Evolutionary conservation across 2,888 invertebrate species (phyloP).

Genomic region (Stratiomys singularior): DNA sequence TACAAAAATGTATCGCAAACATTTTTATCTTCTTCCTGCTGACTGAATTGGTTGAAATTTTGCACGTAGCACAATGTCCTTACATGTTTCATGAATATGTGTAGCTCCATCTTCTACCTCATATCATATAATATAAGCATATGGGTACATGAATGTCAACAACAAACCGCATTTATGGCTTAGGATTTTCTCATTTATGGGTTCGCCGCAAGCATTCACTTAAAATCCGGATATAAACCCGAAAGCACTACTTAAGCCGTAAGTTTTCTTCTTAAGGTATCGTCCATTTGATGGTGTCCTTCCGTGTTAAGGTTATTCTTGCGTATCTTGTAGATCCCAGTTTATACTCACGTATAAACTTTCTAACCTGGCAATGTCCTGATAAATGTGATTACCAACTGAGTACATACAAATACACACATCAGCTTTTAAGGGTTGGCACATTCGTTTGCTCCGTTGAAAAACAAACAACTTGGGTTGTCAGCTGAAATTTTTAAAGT

Average conservation of each 20-base stretch:
- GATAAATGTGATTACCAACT: slow-evolving; percentile 7
- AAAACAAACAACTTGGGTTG: too few relatives aligned
- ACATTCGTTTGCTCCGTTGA: neutral
- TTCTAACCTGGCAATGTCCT: neutral
- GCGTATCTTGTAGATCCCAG: neutral
- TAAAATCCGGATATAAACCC: slow-evolving; percentile 45
- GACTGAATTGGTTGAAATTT: too few relatives aligned
- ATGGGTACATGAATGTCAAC: slow-evolving; percentile 37
- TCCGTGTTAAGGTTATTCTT: slow-evolving; percentile 15
- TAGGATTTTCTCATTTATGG: slow-evolving; percentile 43
- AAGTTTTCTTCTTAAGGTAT: slow-evolving; percentile 44
- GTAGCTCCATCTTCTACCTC: too few relatives aligned
- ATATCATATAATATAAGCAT: neutral
- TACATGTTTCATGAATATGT: too few relatives aligned
- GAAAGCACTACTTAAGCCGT: slow-evolving; percentile 45
- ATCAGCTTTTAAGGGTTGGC: neutral
- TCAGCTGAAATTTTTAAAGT: too few relatives aligned
- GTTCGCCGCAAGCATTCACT: slow-evolving; percentile 44
- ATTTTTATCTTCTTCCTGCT: too few relatives aligned
- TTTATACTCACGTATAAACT: neutral
- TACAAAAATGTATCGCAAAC: too few relatives aligned
- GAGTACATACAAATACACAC: neutral
- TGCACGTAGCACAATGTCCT: too few relatives aligned
- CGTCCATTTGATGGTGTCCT: slow-evolving; percentile 14
- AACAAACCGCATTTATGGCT: slow-evolving; percentile 38